Percentiles rank a stretch among this genome's conserved stretches.
Conservation (phyloP, 1,140 invertebrate species). For the Scaptomyza graminum region DNA sequence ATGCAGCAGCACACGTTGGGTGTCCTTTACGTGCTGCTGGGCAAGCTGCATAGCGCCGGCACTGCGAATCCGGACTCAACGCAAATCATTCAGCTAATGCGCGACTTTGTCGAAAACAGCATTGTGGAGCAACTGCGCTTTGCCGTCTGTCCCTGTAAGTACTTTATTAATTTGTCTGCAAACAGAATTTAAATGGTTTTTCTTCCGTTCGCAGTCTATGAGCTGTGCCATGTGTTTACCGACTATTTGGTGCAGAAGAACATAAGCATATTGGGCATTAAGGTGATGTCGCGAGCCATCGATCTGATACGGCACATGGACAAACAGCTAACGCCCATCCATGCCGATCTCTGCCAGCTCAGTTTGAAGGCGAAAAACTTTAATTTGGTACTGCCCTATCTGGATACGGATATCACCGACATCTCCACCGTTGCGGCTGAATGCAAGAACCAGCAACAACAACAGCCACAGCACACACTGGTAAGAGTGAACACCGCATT, state of each 20-base stretch:
- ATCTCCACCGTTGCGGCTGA: slow-evolving; percentile 87
- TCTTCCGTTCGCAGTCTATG: slow-evolving; percentile 89
- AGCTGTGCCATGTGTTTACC: slow-evolving; percentile 93
- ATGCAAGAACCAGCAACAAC: slow-evolving; percentile 69
- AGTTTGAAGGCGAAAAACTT: slow-evolving; percentile 96
- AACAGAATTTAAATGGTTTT: background rate
- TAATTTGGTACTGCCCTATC: slow-evolving; percentile 94
- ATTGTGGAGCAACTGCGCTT: slow-evolving; percentile 95
- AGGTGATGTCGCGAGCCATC: slow-evolving; percentile 92
- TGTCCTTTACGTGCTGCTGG: slow-evolving; percentile 92
- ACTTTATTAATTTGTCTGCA: background rate
- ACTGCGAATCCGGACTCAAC: slow-evolving; percentile 78
- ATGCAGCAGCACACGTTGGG: slow-evolving; percentile 95
- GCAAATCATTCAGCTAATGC: slow-evolving; percentile 81
- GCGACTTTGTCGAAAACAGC: slow-evolving; percentile 93
- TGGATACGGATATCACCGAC: slow-evolving; percentile 95
- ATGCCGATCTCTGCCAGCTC: slow-evolving; percentile 96
- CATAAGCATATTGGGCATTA: slow-evolving; percentile 92
- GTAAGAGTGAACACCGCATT: background rate
- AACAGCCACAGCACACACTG: slow-evolving; percentile 65
- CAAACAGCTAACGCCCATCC: slow-evolving; percentile 95
- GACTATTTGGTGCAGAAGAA: slow-evolving; percentile 90
- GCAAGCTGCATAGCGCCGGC: slow-evolving; percentile 87
- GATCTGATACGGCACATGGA: slow-evolving; percentile 94
- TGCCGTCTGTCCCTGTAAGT: slow-evolving; percentile 93